These are phyloP conservation scores for Punctoribates punctum DNA, from an alignment of 2,888 invertebrate species.

Conservation along the genomic window DNA sequence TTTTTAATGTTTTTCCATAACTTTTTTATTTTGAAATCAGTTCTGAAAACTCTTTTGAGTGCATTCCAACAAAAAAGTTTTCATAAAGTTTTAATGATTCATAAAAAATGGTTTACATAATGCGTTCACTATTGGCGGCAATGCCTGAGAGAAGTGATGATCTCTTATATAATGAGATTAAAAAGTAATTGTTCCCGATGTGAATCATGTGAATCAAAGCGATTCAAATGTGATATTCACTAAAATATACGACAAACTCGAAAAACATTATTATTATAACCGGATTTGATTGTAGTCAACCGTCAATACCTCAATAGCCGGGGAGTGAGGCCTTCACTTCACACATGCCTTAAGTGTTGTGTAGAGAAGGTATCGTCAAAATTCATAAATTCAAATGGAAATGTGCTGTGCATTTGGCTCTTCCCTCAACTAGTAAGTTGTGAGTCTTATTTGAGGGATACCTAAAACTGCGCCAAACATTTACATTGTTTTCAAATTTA, in stretches of 20 bases:
- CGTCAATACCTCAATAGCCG: background rate
- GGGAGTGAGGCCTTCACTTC: background rate
- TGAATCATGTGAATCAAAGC: background rate
- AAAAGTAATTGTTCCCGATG: background rate
- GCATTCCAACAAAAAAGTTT: background rate
- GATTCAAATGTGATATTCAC: background rate
- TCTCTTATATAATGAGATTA: background rate
- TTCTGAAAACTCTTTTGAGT: background rate
- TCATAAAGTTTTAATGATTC: background rate
- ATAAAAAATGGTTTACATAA: too few relatives aligned
- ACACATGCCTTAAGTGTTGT: background rate
- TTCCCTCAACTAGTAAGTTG: background rate
- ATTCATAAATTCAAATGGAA: slow-evolving; percentile 2
- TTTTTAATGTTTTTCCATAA: background rate
- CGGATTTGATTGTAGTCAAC: background rate
- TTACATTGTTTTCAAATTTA: background rate
- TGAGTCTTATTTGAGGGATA: background rate
- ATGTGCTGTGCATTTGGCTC: background rate
- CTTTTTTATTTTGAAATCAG: background rate
- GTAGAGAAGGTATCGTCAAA: background rate
- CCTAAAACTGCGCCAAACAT: background rate
- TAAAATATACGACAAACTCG: background rate
- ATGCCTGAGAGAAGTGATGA: slow-evolving; percentile 1
- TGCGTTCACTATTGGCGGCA: background rate
- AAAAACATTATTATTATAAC: background rate